phyloP scores from a whole-genome alignment of 2,888 invertebrate species.

The Perizoma flavofasciatum region DNA sequence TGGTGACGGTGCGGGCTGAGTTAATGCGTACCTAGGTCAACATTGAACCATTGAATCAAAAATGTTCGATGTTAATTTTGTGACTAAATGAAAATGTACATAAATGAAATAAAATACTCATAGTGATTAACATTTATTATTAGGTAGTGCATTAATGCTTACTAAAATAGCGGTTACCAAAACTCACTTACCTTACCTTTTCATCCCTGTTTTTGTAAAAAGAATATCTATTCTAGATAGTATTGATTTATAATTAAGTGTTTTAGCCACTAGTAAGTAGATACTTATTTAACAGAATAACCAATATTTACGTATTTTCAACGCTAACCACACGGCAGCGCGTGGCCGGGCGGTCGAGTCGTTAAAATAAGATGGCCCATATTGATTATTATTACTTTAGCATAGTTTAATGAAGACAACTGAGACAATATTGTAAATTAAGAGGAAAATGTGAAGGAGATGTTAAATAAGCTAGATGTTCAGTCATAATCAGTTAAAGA shows the following conservation, averaged over 20 bases:
- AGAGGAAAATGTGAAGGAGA: constrained; percentile 18
- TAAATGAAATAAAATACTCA: constrained; percentile 27
- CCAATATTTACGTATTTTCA: too few relatives aligned
- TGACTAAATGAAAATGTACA: constrained; percentile 57
- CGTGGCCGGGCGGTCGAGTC: too few relatives aligned
- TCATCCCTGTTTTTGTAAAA: too few relatives aligned
- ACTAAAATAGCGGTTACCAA: constrained; percentile 25
- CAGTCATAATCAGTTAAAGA: constrained; percentile 9
- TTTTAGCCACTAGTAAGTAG: not conserved
- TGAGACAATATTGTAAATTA: constrained; percentile 68
- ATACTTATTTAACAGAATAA: not conserved
- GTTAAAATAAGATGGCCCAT: too few relatives aligned
- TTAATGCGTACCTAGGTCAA: too few relatives aligned
- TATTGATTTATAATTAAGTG: too few relatives aligned
- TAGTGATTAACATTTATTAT: constrained; percentile 5
- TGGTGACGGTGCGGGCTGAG: too few relatives aligned
- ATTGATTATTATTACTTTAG: constrained; percentile 7
- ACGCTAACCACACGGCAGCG: too few relatives aligned
- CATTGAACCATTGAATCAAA: too few relatives aligned
- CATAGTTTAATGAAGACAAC: constrained; percentile 56
- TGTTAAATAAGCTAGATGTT: constrained; percentile 38
- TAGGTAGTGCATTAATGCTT: constrained; percentile 9
- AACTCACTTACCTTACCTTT: not conserved
- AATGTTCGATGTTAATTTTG: constrained; percentile 45
- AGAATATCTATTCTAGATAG: too few relatives aligned